Evolutionary conservation across 2,797 vertebrate genomes (phyloP).

Genomic region (Crocidura indochinensis): DNA sequence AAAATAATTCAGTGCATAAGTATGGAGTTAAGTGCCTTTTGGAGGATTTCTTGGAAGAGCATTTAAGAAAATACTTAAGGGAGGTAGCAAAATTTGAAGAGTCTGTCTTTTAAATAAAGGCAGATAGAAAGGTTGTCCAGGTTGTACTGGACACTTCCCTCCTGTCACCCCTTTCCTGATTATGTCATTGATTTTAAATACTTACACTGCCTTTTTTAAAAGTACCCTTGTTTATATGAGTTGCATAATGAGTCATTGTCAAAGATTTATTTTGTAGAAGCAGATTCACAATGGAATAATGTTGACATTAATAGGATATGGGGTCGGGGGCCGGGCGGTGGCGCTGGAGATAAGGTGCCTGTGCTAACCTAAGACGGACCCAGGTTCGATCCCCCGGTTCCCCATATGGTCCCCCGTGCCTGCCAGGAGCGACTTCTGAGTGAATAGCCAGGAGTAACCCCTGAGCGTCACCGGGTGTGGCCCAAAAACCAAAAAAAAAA

Average conservation of each 20-base stretch:
- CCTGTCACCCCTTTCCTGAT: conserved; percentile 54
- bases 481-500: no score
- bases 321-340: no score
- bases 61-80: conserved; percentile 73
- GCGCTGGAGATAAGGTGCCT: no score
- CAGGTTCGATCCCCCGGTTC: no score
- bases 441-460: no score
- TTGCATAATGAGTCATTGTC: conserved; percentile 62
- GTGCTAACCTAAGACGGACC: no score
- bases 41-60: conserved; percentile 77
- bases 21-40: conserved; percentile 83
- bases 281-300: conserved; percentile 65
- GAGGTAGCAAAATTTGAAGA: conserved; percentile 64
- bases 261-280: conserved; percentile 65
- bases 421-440: no score
- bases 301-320: neutral
- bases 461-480: no score
- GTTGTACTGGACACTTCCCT: conserved; percentile 79
- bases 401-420: no score
- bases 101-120: conserved; percentile 74
- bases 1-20: conserved; percentile 57
- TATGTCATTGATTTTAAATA: conserved; percentile 66
- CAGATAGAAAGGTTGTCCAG: conserved; percentile 80
- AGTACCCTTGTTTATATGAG: conserved; percentile 60
- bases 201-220: conserved; percentile 73